phyloP scores from a whole-genome alignment of 2,888 invertebrate species.

The Blera fallax region DNA sequence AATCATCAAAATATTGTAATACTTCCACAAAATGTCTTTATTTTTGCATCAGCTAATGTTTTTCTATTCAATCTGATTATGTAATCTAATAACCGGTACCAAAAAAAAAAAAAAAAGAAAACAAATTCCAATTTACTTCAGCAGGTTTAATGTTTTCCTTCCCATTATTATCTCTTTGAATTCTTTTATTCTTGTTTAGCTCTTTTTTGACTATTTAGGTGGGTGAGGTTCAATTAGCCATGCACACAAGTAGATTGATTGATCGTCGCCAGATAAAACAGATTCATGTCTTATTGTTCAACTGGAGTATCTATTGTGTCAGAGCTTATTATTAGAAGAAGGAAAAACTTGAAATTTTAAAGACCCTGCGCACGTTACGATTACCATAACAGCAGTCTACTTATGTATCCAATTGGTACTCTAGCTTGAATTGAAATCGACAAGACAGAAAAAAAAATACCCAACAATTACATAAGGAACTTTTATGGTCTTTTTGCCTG shows the following conservation, averaged over 20 bases:
- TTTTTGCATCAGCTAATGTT: background rate
- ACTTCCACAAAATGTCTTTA: background rate
- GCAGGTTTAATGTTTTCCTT: conserved; percentile 32
- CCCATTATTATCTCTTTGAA: conserved; percentile 4
- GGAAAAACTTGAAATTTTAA: conserved; percentile 41
- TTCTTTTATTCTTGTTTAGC: background rate
- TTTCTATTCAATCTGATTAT: conserved; percentile 15
- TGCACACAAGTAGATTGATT: conserved; percentile 47
- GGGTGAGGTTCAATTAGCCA: conserved; percentile 60
- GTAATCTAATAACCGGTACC: conserved; percentile 40
- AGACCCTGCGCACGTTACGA: conserved; percentile 58
- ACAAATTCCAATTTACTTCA: conserved; percentile 29
- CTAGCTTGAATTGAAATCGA: conserved; percentile 21
- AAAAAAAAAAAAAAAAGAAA: background rate
- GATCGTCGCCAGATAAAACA: conserved; percentile 29
- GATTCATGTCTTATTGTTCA: conserved; percentile 31
- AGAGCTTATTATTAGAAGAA: conserved; percentile 45
- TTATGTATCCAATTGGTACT: conserved; percentile 24
- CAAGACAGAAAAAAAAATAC: background rate
- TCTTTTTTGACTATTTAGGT: conserved; percentile 17
- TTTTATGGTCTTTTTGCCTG: conserved; percentile 50
- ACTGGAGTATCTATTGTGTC: conserved; percentile 32
- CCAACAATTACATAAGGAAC: conserved; percentile 54
- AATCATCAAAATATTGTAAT: background rate
- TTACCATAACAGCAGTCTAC: conserved; percentile 46